phyloP scores from a whole-genome alignment of 2,113 vertebrate genomes.

The Eleginops maclovinus region DNA sequence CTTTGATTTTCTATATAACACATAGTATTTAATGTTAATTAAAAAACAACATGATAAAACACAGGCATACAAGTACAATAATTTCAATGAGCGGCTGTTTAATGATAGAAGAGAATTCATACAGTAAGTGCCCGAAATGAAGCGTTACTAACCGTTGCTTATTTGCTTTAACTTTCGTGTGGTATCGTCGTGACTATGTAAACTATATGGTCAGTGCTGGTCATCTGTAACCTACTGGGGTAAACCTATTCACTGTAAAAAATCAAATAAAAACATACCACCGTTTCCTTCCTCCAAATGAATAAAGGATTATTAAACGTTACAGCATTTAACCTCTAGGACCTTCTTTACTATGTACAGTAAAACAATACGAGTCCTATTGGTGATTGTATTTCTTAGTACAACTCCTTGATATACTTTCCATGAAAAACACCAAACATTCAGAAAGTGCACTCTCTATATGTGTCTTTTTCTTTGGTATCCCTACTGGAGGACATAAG shows the following conservation, averaged over 20 bases:
- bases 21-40: constrained; percentile 28
- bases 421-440: constrained; percentile 7
- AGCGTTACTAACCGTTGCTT: background rate
- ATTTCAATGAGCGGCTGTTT: constrained; percentile 16
- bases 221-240: constrained; percentile 29
- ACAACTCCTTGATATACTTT: constrained; percentile 12
- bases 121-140: constrained; percentile 41
- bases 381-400: constrained; percentile 14
- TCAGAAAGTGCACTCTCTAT: constrained; percentile 7
- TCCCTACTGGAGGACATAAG: constrained; percentile 7
- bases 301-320: constrained; percentile 11
- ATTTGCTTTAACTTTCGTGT: constrained; percentile 21
- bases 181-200: background rate
- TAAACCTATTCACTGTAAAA: constrained; percentile 52
- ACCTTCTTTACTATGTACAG: constrained; percentile 44
- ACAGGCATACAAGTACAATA: background rate
- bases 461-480: constrained; percentile 28
- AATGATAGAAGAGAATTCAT: constrained; percentile 17
- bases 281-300: background rate
- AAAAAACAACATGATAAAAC: constrained; percentile 21
- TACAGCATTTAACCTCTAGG: constrained; percentile 29
- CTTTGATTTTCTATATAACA: constrained; percentile 27
- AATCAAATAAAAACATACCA: background rate
- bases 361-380: constrained; percentile 33
- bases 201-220: constrained; percentile 37